These are phyloP conservation scores for Tachysurus fulvidraco DNA, from an alignment of 2,113 vertebrate genomes.

Conservation along the genomic window DNA sequence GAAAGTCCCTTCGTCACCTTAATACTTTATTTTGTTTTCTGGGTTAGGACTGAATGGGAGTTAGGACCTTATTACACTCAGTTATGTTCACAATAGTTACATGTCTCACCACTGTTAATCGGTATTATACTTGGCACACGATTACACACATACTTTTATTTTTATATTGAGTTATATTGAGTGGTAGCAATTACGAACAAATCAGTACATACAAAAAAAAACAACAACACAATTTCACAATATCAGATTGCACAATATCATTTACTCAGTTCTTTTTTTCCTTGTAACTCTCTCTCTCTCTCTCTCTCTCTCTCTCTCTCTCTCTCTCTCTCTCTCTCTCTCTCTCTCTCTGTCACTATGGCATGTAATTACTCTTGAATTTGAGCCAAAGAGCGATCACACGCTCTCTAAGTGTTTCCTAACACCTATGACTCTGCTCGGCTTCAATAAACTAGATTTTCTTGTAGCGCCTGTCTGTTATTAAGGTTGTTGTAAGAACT, in stretches of 20 bases:
- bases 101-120: neutral
- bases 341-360: neutral
- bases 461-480: conserved; percentile 49
- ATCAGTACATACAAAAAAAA: neutral
- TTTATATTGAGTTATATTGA: neutral
- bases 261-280: neutral
- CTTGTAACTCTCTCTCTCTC: too few relatives aligned
- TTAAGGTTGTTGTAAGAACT: conserved; percentile 62
- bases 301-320: neutral
- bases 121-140: neutral
- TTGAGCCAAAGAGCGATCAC: conserved; percentile 16
- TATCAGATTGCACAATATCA: neutral
- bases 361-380: neutral
- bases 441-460: conserved; percentile 39
- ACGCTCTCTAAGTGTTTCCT: neutral
- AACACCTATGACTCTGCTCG: conserved; percentile 14
- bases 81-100: neutral
- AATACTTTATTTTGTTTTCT: neutral
- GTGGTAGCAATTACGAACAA: neutral
- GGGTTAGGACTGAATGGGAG: neutral
- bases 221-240: neutral
- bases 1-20: neutral
- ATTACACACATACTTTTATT: neutral
- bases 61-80: neutral
- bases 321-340: neutral